phyloP scores from a whole-genome alignment of 2,797 vertebrate genomes.

The Peromyscus eremicus region DNA sequence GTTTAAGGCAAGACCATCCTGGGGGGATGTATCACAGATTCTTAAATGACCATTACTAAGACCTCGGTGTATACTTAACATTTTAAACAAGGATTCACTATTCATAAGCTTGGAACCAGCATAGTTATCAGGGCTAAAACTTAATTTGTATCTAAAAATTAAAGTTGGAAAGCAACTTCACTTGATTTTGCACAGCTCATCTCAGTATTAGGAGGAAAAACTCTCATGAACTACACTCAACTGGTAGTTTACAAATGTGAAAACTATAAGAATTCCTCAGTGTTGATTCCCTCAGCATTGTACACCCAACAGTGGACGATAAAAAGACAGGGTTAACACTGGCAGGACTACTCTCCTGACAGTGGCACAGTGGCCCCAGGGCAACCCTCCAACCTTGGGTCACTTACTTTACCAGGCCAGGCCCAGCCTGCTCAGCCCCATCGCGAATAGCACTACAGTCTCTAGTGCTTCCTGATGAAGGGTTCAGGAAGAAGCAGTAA shows the following conservation, averaged over 20 bases:
- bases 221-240: not conserved
- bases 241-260: not conserved
- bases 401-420: not conserved
- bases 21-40: not conserved
- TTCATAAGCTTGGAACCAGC: slow-evolving; percentile 12
- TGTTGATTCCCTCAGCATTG: not conserved
- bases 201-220: not conserved
- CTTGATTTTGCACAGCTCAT: not conserved
- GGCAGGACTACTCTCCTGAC: not conserved
- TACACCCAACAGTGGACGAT: not conserved
- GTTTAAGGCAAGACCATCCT: not conserved
- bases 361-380: no score
- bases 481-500: not conserved
- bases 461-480: not conserved
- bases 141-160: slow-evolving; percentile 47
- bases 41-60: slow-evolving; percentile 2
- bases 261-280: not conserved
- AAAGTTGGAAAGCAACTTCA: slow-evolving; percentile 20
- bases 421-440: not conserved
- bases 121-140: slow-evolving; percentile 19
- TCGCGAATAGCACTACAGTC: not conserved
- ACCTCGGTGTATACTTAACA: slow-evolving; percentile 28
- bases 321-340: not conserved
- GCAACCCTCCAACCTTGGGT: not conserved
- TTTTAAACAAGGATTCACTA: slow-evolving; percentile 37